Percentiles rank a stretch among this genome's conserved stretches.
Conservation (phyloP, 2,113 vertebrate species). For the Stomatorhinus ivindoensis region DNA sequence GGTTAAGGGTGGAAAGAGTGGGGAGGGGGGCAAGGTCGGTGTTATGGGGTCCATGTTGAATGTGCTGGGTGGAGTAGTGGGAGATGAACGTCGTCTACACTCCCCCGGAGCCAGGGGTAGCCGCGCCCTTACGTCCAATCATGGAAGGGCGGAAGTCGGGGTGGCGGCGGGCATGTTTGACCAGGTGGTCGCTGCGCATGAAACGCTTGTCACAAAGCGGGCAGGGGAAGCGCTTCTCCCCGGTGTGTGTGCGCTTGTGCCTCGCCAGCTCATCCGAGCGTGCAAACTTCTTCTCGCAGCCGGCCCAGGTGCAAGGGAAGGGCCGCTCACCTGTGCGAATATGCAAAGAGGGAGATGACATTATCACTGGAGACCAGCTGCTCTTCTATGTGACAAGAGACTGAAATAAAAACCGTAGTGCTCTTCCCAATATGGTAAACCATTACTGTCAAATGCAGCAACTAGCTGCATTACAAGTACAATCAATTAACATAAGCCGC, state of each 20-base stretch:
- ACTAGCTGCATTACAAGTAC: background rate
- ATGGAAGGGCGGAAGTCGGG: slow-evolving; percentile 63
- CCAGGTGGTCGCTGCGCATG: slow-evolving; percentile 71
- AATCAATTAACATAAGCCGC: background rate
- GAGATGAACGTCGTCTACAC: background rate
- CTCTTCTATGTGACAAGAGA: background rate
- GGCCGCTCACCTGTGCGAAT: slow-evolving; percentile 57
- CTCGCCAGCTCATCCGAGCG: slow-evolving; percentile 67
- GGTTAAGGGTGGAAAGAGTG: background rate
- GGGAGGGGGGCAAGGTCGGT: background rate
- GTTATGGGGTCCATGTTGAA: background rate
- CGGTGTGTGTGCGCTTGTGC: slow-evolving; percentile 67
- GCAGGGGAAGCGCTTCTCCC: slow-evolving; percentile 66
- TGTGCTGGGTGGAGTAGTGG: background rate
- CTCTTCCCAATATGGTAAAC: background rate
- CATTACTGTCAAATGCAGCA: background rate
- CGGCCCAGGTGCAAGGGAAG: slow-evolving; percentile 63
- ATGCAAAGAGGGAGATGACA: background rate
- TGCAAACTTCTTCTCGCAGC: slow-evolving; percentile 68
- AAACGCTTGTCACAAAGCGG: slow-evolving; percentile 67
- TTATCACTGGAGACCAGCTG: background rate
- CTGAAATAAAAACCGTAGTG: background rate
- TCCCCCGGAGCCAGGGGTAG: slow-evolving; percentile 18
- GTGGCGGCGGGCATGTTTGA: slow-evolving; percentile 67
- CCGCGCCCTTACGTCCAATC: slow-evolving; percentile 51